Evolutionary conservation across 2,797 vertebrate genomes (phyloP).

Genomic region (Taeniopygia guttata): DNA sequence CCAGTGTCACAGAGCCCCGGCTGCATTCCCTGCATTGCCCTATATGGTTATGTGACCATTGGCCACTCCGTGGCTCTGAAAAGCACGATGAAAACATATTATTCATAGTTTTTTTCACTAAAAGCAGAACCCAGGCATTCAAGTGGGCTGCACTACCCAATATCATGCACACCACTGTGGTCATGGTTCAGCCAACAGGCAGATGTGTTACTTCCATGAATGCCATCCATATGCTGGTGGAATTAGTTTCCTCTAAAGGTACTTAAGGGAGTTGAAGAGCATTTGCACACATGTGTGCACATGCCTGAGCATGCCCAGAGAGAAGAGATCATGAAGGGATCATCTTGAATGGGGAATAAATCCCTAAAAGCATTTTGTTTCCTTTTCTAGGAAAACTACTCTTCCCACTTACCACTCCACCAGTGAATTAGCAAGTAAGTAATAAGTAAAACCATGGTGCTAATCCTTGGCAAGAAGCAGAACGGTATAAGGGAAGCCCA

Average conservation of each 20-base stretch:
- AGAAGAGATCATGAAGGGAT: not conserved
- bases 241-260: not conserved
- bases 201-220: not conserved
- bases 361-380: not conserved
- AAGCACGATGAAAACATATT: not conserved
- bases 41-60: not conserved
- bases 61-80: not conserved
- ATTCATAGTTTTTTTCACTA: not conserved
- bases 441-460: not conserved
- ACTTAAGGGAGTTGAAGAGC: not conserved
- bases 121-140: not conserved
- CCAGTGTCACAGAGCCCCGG: accelerated
- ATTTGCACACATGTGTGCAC: accelerated
- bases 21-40: accelerated
- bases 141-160: not conserved
- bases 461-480: not conserved
- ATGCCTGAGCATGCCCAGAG: accelerated
- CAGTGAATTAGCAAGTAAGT: not conserved
- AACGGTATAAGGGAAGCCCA: not conserved
- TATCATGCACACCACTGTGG: accelerated
- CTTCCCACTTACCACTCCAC: not conserved
- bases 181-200: accelerated
- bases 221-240: accelerated
- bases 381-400: not conserved
- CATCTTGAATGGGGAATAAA: not conserved